Percentiles rank a stretch among this genome's conserved stretches.
These are phyloP conservation scores for Oxystoma pomonae DNA, from an alignment of 2,888 invertebrate genomes.

Conservation along the genomic window DNA sequence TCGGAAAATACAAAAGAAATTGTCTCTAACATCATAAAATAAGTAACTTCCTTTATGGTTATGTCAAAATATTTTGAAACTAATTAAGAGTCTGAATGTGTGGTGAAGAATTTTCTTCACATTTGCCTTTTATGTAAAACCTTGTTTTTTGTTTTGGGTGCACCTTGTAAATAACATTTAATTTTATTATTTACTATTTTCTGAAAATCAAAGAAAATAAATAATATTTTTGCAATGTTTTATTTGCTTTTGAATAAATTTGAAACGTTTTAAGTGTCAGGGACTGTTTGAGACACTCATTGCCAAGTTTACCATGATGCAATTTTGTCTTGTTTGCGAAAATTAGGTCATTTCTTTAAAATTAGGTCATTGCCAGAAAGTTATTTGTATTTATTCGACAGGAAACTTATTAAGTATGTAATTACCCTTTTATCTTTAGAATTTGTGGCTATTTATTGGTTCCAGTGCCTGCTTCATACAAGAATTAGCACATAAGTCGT, in stretches of 20 bases:
- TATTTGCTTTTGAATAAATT: background rate
- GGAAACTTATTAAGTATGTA: background rate
- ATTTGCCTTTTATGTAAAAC: too few relatives aligned
- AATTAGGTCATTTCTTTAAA: background rate
- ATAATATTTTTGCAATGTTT: background rate
- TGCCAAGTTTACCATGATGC: background rate
- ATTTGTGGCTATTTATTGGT: background rate
- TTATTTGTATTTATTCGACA: background rate
- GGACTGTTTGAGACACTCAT: background rate
- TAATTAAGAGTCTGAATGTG: too few relatives aligned
- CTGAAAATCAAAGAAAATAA: background rate
- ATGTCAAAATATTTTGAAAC: too few relatives aligned
- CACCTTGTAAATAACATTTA: background rate
- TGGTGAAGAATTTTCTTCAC: too few relatives aligned
- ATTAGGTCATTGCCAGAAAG: background rate
- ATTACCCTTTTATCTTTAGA: background rate
- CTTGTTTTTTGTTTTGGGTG: too few relatives aligned
- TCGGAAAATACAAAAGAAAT: too few relatives aligned
- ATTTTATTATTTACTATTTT: background rate
- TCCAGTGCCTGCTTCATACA: background rate
- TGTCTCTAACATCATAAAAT: too few relatives aligned
- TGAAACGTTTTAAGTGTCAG: background rate
- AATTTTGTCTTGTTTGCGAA: background rate
- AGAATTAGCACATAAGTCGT: too few relatives aligned
- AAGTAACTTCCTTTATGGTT: too few relatives aligned